Percentiles rank a stretch among this genome's conserved stretches.
phyloP scores from a whole-genome alignment of 2,888 invertebrate species.

The Drosophila multiciliata region DNA sequence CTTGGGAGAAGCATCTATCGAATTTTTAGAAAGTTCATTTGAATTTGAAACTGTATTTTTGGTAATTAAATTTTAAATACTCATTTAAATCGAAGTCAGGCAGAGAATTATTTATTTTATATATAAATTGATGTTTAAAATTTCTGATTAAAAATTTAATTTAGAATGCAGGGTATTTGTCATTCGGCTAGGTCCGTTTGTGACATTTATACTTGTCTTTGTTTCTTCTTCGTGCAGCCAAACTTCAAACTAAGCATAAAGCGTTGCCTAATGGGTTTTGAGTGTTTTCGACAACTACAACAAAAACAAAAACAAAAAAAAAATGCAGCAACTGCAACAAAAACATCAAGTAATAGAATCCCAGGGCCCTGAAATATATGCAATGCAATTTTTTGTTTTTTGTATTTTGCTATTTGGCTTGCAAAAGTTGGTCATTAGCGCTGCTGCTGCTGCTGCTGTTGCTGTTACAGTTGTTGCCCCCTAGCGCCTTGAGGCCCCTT shows the following conservation, averaged over 20 bases:
- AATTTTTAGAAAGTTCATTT: not conserved
- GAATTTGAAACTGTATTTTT: not conserved
- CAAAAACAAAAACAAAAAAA: conserved; percentile 24
- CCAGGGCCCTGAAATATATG: conserved; percentile 66
- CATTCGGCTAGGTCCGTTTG: not conserved
- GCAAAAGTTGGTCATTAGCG: conserved; percentile 78
- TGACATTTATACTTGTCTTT: conserved; percentile 10
- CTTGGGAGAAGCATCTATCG: not conserved
- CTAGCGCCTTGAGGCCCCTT: conserved; percentile 28
- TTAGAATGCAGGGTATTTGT: not conserved
- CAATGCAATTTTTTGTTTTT: conserved; percentile 61
- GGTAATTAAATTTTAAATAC: not conserved
- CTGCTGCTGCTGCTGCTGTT: conserved; percentile 46
- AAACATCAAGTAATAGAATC: conserved; percentile 22
- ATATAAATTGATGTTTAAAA: not conserved
- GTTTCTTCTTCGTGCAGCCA: conserved; percentile 53
- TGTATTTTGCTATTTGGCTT: conserved; percentile 50
- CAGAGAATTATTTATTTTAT: not conserved
- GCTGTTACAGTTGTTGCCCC: conserved; percentile 24
- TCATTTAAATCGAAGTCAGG: no score
- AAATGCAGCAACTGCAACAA: conserved; percentile 25
- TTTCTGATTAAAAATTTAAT: not conserved
- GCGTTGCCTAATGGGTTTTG: conserved; percentile 83
- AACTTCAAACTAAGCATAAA: conserved; percentile 82
- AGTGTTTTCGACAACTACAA: conserved; percentile 82